Conservation (phyloP, 1,140 invertebrate genomes). For the Teleogryllus occipitalis region DNA sequence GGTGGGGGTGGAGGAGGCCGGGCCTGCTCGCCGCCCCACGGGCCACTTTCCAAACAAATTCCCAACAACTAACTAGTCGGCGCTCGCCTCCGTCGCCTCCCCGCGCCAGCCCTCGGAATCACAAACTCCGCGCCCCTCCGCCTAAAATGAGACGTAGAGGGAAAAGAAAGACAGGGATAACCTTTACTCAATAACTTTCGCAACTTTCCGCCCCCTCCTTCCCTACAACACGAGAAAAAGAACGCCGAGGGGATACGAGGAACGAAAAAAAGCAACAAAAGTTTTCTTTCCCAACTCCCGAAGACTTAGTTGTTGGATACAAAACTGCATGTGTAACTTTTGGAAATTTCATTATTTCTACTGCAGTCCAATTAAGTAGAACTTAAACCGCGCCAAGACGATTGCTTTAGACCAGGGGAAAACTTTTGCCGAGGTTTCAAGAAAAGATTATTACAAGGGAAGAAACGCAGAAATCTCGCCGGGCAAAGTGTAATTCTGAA, state of each 20-base stretch:
- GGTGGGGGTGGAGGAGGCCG: background rate
- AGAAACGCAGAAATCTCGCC: background rate
- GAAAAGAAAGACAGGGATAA: background rate
- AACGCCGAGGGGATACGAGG: background rate
- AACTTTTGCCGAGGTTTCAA: background rate
- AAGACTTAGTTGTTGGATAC: slow-evolving; percentile 1
- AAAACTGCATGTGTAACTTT: slow-evolving; percentile 5
- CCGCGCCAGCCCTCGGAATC: background rate
- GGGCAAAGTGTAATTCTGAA: background rate
- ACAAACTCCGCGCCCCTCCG: background rate
- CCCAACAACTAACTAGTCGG: background rate
- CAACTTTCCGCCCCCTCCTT: background rate
- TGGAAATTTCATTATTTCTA: slow-evolving; percentile 2
- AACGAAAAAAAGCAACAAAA: background rate
- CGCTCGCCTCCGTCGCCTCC: background rate
- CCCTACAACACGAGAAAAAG: background rate
- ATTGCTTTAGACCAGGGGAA: background rate
- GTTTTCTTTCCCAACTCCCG: background rate
- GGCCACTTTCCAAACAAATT: background rate
- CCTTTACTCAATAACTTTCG: slow-evolving; percentile 1
- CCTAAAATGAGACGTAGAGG: background rate
- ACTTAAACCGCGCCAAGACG: background rate
- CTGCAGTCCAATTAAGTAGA: background rate
- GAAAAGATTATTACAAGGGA: background rate
- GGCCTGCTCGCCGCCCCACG: background rate